phyloP scores from a whole-genome alignment of 2,113 vertebrate species.

The Redunca redunca region DNA sequence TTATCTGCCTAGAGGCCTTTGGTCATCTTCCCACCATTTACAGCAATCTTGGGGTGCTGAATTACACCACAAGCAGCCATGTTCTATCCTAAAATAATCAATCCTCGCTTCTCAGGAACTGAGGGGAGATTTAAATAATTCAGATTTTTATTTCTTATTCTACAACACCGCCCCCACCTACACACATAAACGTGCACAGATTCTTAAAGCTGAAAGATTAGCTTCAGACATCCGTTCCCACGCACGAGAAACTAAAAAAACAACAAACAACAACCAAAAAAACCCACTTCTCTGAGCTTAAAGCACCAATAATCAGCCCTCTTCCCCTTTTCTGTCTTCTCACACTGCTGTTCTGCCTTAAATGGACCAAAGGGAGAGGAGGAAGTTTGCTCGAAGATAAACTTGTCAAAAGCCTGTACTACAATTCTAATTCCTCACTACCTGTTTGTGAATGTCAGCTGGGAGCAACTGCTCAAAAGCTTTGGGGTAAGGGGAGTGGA shows the following conservation, averaged over 20 bases:
- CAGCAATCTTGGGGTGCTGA: background rate
- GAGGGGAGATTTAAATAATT: background rate
- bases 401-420: conserved; percentile 58
- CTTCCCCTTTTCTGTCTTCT: background rate
- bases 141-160: background rate
- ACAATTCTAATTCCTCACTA: conserved; percentile 62
- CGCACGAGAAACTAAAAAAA: conserved; percentile 28
- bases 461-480: conserved; percentile 65
- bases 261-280: background rate
- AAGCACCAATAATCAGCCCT: conserved; percentile 8
- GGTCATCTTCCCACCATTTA: conserved; percentile 46
- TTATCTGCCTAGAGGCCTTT: conserved; percentile 47
- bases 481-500: background rate
- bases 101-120: conserved; percentile 1
- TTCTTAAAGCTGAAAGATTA: conserved; percentile 30
- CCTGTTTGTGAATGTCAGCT: conserved; percentile 68
- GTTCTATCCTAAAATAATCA: conserved; percentile 36
- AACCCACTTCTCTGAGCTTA: conserved; percentile 42
- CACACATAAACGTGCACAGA: background rate
- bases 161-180: background rate
- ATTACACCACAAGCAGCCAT: background rate
- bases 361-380: background rate
- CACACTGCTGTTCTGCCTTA: background rate
- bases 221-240: conserved; percentile 20
- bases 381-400: conserved; percentile 59